Conservation (phyloP, 2,113 vertebrate genomes). For the Apteryx owenii region DNA sequence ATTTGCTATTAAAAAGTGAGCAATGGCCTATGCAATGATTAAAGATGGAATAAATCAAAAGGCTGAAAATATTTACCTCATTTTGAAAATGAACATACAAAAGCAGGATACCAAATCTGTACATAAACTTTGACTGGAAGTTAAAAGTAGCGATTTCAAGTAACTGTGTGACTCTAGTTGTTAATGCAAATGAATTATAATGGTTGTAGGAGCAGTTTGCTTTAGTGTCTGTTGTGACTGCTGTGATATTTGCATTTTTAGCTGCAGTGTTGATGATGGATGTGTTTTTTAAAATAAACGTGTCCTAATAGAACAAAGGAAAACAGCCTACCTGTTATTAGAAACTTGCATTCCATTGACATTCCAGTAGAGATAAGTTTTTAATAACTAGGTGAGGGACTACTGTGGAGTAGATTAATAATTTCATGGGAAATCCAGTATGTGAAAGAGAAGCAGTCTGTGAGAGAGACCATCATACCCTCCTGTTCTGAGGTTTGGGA, state of each 20-base stretch:
- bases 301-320: background rate
- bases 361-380: conserved; percentile 21
- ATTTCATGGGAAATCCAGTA: conserved; percentile 13
- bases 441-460: background rate
- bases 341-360: background rate
- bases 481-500: background rate
- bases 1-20: background rate
- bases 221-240: background rate
- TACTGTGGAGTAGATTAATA: background rate
- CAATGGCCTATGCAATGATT: background rate
- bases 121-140: background rate
- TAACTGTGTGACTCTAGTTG: background rate
- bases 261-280: background rate
- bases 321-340: background rate
- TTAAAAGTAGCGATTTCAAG: background rate
- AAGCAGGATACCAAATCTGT: background rate
- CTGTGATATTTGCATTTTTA: background rate
- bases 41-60: background rate
- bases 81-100: background rate
- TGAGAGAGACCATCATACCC: background rate
- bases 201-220: background rate
- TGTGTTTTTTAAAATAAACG: background rate
- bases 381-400: background rate
- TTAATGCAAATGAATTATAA: background rate
- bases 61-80: background rate